Conservation (phyloP, 2,113 vertebrate genomes). For the Physeter macrocephalus region DNA sequence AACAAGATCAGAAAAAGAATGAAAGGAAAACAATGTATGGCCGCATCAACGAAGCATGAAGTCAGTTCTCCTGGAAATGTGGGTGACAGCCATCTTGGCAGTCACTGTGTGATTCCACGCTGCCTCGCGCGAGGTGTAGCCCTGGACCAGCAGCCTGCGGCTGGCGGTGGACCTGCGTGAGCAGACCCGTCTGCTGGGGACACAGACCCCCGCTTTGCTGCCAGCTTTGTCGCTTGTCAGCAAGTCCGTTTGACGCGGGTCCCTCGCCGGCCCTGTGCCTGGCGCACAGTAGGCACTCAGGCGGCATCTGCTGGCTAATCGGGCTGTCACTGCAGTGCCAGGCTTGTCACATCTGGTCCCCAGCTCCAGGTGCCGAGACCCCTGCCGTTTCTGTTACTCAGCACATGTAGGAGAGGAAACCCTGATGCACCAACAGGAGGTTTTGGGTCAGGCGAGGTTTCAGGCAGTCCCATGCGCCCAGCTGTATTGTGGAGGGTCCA, state of each 20-base stretch:
- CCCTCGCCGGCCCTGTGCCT: constrained; percentile 10
- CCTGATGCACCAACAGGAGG: neutral
- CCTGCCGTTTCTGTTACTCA: neutral
- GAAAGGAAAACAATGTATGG: constrained; percentile 44
- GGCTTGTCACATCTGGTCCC: constrained; percentile 39
- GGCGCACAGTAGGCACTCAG: constrained; percentile 23
- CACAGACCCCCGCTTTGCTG: neutral
- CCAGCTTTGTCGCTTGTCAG: neutral
- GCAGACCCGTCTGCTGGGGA: constrained; percentile 43
- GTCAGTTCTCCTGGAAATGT: constrained; percentile 61
- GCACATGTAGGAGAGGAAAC: neutral
- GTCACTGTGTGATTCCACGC: constrained; percentile 24
- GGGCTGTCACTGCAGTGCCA: constrained; percentile 49
- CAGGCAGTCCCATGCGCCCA: neutral
- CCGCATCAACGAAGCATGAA: neutral
- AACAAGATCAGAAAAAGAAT: constrained; percentile 65
- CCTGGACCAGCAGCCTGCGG: neutral
- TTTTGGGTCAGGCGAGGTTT: neutral
- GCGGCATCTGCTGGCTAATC: neutral
- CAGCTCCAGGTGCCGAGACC: neutral
- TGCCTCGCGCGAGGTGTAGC: constrained; percentile 15
- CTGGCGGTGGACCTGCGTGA: neutral
- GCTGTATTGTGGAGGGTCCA: neutral
- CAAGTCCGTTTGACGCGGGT: neutral
- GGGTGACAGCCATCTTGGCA: constrained; percentile 42